Evolutionary conservation across 2,797 vertebrate species (phyloP).

Genomic region (Lophotriccus pileatus): DNA sequence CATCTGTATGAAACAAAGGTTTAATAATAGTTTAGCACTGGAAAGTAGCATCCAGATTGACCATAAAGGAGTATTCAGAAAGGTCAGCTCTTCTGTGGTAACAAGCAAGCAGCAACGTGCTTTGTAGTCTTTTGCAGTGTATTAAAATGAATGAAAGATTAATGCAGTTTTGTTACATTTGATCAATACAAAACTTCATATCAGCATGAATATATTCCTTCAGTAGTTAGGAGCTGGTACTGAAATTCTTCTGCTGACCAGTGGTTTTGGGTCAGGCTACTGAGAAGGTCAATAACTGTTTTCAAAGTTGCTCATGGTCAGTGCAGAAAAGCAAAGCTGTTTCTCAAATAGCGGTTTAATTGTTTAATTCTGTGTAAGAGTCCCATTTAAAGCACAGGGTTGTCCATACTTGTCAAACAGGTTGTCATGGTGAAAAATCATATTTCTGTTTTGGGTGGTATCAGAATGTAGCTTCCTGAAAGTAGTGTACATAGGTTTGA

Average conservation of each 20-base stretch:
- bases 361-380: not conserved
- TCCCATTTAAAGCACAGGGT: not conserved
- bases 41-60: not conserved
- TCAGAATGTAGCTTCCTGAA: not conserved
- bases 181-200: not conserved
- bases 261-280: not conserved
- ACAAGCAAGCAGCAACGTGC: not conserved
- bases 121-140: not conserved
- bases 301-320: not conserved
- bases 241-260: not conserved
- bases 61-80: not conserved
- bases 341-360: not conserved
- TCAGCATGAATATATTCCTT: not conserved
- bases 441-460: not conserved
- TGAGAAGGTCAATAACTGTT: not conserved
- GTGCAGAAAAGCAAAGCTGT: not conserved
- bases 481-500: not conserved
- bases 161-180: not conserved
- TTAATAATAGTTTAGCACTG: not conserved
- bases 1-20: not conserved
- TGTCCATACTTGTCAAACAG: not conserved
- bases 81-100: not conserved
- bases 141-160: not conserved
- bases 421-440: fast-evolving
- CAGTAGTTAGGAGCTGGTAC: not conserved